Evolutionary conservation across 2,797 vertebrate genomes (phyloP).

Genomic region (Eleutherodactylus coqui): DNA sequence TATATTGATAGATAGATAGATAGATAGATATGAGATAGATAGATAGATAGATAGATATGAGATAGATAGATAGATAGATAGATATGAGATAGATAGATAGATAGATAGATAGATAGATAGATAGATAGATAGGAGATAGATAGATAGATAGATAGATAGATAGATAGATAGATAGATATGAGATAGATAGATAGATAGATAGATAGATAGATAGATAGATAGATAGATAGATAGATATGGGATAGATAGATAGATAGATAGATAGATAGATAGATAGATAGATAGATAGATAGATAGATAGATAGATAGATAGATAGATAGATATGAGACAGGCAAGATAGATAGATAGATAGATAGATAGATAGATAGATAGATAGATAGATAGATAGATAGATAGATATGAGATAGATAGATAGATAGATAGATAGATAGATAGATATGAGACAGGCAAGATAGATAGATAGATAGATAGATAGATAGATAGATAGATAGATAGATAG

Average conservation of each 20-base stretch:
- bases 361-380: slow-evolving; percentile 6
- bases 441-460: neutral
- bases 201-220: too few relatives aligned
- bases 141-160: slow-evolving; percentile 7
- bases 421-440: neutral
- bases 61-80: neutral
- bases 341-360: slow-evolving; percentile 5
- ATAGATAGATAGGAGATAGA: neutral
- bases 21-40: neutral
- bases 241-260: neutral
- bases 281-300: neutral
- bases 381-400: neutral
- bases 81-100: slow-evolving; percentile 4
- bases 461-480: neutral
- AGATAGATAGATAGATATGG: neutral
- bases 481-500: neutral
- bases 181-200: too few relatives aligned
- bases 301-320: neutral
- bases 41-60: slow-evolving; percentile 13
- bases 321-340: neutral
- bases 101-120: slow-evolving; percentile 8
- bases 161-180: neutral
- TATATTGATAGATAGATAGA: neutral
- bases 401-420: neutral
- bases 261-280: slow-evolving; percentile 4